A percentile compares a stretch with the other conserved stretches of the same genome.
Conservation (phyloP, 2,888 invertebrate genomes). For the Eilema depressum region DNA sequence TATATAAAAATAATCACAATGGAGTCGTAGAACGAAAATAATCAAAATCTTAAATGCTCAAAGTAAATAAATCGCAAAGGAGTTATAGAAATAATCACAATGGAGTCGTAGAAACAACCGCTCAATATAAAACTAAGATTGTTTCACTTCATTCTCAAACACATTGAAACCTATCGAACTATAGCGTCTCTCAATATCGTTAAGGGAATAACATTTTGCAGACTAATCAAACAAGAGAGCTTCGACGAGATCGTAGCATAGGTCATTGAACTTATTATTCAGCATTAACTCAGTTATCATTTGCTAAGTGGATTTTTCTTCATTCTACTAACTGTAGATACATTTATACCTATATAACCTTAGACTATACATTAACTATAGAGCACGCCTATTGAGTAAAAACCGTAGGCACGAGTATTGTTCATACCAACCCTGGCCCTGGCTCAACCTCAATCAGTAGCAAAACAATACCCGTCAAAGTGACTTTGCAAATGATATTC, state of each 20-base stretch:
- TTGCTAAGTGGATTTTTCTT: conserved; percentile 4
- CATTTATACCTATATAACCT: neutral
- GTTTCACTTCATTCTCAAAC: conserved; percentile 4
- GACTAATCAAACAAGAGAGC: conserved; percentile 29
- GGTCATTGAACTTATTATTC: conserved; percentile 38
- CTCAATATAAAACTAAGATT: conserved; percentile 12
- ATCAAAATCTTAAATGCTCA: neutral
- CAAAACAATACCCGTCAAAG: too few species aligned
- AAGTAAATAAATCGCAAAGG: neutral
- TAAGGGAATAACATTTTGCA: conserved; percentile 18
- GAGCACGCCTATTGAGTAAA: too few species aligned
- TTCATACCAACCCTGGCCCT: too few species aligned
- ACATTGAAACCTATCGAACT: conserved; percentile 5
- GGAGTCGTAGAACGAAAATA: too few species aligned
- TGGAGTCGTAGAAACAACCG: neutral
- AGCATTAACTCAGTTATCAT: conserved; percentile 33
- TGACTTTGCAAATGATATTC: too few species aligned
- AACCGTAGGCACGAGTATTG: too few species aligned
- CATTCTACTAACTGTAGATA: neutral
- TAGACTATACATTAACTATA: too few species aligned
- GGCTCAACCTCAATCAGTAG: too few species aligned
- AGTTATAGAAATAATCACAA: conserved; percentile 1
- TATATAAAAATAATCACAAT: neutral
- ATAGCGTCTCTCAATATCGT: conserved; percentile 8
- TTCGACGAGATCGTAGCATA: conserved; percentile 23